A percentile compares a stretch with the other conserved stretches of the same genome.
phyloP scores from a whole-genome alignment of 2,797 vertebrate species.

The Xenops minutus region DNA sequence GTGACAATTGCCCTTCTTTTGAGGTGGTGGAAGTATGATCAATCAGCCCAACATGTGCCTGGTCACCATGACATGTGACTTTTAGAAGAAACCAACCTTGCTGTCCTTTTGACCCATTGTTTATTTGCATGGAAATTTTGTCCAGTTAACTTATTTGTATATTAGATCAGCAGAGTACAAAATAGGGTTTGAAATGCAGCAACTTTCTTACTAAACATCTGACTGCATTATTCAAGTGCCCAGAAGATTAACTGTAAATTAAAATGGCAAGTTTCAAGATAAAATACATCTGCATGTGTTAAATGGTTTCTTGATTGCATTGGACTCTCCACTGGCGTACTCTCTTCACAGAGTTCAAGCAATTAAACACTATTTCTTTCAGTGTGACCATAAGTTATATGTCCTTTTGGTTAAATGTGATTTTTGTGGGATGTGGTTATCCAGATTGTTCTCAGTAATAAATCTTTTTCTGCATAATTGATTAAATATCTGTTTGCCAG shows the following conservation, averaged over 20 bases:
- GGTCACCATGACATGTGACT: fast-evolving
- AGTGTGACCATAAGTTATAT: background rate
- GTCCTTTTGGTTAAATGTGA: background rate
- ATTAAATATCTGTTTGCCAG: slow-evolving; percentile 47
- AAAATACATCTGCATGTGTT: background rate
- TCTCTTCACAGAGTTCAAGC: background rate
- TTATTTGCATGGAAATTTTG: background rate
- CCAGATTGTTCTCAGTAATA: slow-evolving; percentile 15
- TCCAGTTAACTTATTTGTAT: background rate
- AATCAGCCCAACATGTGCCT: background rate
- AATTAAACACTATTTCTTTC: slow-evolving; percentile 19
- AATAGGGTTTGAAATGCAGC: background rate
- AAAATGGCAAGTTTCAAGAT: background rate
- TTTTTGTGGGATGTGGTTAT: slow-evolving; percentile 9
- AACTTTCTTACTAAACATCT: background rate
- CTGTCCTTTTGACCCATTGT: background rate
- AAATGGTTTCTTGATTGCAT: background rate
- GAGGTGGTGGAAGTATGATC: background rate
- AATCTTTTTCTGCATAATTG: slow-evolving; percentile 37
- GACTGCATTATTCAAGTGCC: background rate
- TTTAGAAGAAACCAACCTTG: background rate
- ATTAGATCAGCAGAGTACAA: background rate
- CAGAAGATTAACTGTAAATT: background rate
- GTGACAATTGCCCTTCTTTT: background rate
- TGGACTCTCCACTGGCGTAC: background rate